Percentiles rank a stretch among this genome's conserved stretches.
These are phyloP conservation scores for Coreius guichenoti DNA, from an alignment of 2,797 vertebrate species.

Conservation along the genomic window DNA sequence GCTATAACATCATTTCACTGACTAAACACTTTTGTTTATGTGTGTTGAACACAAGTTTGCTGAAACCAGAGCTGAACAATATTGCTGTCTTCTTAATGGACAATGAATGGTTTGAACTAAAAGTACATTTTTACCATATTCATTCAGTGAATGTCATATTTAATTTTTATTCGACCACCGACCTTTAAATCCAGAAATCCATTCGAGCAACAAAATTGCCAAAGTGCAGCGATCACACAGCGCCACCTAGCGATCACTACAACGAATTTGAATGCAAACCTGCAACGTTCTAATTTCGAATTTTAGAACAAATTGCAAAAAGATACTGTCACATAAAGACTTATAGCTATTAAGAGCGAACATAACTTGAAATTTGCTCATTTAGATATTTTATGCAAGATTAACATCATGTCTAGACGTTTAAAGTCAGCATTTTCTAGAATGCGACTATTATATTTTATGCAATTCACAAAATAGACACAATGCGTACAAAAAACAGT, in stretches of 20 bases:
- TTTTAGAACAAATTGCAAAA: not conserved
- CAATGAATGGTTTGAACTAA: not conserved
- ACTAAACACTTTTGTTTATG: too few species aligned
- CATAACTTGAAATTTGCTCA: not conserved
- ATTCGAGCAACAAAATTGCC: not conserved
- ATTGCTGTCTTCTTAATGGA: not conserved
- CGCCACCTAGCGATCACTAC: conserved; percentile 5
- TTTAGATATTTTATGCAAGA: not conserved
- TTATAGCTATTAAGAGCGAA: not conserved
- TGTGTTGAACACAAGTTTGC: not conserved
- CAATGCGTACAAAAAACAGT: conserved; percentile 60
- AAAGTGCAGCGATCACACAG: not conserved
- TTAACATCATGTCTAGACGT: not conserved
- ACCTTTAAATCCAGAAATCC: not conserved
- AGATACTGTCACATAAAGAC: not conserved
- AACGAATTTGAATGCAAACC: not conserved
- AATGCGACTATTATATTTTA: conserved; percentile 71
- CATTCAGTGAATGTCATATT: not conserved
- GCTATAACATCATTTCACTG: not conserved
- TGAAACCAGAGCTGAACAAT: not conserved
- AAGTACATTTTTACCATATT: not conserved
- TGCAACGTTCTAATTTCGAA: not conserved
- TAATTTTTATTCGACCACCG: too few species aligned
- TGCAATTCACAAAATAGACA: conserved; percentile 41
- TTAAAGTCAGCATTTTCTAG: conserved; percentile 56